Evolutionary conservation across 2,888 invertebrate genomes (phyloP).

Genomic region (Drosophila meridiana): DNA sequence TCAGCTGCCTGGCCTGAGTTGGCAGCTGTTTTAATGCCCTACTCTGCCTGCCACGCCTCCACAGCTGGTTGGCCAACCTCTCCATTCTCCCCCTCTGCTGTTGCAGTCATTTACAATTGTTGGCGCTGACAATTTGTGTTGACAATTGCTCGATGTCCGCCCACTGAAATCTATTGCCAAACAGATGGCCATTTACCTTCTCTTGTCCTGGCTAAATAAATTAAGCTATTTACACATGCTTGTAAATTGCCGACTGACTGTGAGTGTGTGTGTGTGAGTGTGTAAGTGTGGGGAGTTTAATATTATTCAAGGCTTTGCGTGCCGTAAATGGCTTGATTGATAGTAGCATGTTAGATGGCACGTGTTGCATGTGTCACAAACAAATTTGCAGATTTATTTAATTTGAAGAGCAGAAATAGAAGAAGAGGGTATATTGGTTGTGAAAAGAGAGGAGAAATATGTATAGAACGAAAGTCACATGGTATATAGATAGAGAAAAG

Average conservation of each 20-base stretch:
- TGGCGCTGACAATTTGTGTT: constrained; percentile 25
- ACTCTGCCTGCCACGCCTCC: not conserved
- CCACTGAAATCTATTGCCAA: constrained; percentile 30
- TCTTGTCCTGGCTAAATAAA: constrained; percentile 42
- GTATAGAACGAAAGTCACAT: not conserved
- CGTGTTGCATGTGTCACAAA: constrained; percentile 54
- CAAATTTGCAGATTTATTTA: constrained; percentile 36
- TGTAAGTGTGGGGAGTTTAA: constrained; percentile 8
- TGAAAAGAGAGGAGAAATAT: not conserved
- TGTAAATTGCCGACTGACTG: constrained; percentile 4
- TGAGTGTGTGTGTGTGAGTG: not conserved
- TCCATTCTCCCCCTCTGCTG: not conserved
- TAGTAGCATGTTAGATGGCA: constrained; percentile 21
- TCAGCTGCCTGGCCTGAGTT: constrained; percentile 12
- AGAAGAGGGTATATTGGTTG: not conserved
- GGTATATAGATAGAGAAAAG: not conserved
- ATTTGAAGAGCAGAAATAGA: not conserved
- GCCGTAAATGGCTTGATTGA: constrained; percentile 17
- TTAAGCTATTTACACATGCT: constrained; percentile 47
- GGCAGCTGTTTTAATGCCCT: constrained; percentile 23
- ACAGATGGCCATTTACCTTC: constrained; percentile 21
- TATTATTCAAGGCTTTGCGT: constrained; percentile 47
- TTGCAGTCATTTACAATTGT: constrained; percentile 30
- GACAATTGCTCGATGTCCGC: constrained; percentile 32
- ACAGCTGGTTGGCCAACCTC: not conserved